phyloP scores from a whole-genome alignment of 1,140 invertebrate species.

The Helicoverpa zea region DNA sequence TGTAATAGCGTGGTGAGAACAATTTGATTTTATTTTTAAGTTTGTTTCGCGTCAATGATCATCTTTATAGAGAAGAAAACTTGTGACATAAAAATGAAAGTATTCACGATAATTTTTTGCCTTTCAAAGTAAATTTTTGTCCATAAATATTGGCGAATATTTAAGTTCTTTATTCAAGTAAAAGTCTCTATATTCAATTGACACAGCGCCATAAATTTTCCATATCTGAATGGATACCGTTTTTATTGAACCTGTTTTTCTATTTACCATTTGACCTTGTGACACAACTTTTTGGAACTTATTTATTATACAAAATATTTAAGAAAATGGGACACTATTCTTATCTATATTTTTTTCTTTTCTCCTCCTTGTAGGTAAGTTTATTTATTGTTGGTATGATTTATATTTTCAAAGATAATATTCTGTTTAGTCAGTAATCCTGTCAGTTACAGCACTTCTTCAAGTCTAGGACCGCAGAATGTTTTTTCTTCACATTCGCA shows the following conservation, averaged over 20 bases:
- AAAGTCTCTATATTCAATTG: background rate
- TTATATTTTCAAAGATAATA: conserved; percentile 19
- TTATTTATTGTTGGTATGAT: background rate
- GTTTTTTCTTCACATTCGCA: conserved; percentile 40
- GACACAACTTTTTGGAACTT: conserved; percentile 1
- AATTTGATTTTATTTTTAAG: background rate
- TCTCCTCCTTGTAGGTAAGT: background rate
- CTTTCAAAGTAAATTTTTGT: background rate
- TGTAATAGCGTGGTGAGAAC: conserved; percentile 2
- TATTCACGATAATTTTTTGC: background rate
- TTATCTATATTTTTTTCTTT: background rate
- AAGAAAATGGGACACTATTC: background rate
- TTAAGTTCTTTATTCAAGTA: background rate
- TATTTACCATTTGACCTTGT: conserved; percentile 20
- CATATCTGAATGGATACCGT: conserved; percentile 16
- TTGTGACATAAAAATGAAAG: background rate
- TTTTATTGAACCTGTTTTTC: conserved; percentile 33
- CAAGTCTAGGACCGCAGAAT: conserved; percentile 18
- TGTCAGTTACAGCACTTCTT: conserved; percentile 25
- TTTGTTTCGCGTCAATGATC: background rate
- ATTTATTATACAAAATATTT: conserved; percentile 4
- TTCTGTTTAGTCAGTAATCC: conserved; percentile 32
- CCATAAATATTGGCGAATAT: background rate
- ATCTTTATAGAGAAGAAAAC: conserved; percentile 6
- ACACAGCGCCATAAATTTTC: background rate